A percentile compares a stretch with the other conserved stretches of the same genome.
These are phyloP conservation scores for Plusia festucae DNA, from an alignment of 2,888 invertebrate species.

Conservation along the genomic window DNA sequence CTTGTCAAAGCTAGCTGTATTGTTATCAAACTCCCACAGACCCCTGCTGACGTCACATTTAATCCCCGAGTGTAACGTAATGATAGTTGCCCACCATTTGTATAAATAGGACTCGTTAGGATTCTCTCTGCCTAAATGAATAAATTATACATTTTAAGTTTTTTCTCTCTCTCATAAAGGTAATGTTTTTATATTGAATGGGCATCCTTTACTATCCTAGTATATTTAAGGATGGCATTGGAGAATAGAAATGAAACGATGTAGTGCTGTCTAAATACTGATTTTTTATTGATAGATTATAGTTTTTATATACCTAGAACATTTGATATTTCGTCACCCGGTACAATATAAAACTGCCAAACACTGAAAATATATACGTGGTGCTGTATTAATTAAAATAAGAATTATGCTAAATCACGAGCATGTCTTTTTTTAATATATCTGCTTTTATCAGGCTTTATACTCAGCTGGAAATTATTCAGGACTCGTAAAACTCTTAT, in stretches of 20 bases:
- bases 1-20: constrained; percentile 29
- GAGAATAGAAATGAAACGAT: too few relatives aligned
- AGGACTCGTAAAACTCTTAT: constrained; percentile 51
- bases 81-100: constrained; percentile 9
- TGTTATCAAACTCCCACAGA: constrained; percentile 16
- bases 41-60: constrained; percentile 8
- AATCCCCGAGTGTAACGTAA: constrained; percentile 11
- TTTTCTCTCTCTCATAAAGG: too few relatives aligned
- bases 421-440: not conserved
- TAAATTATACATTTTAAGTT: not conserved
- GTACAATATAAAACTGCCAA: too few relatives aligned
- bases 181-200: too few relatives aligned
- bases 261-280: too few relatives aligned
- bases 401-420: not conserved
- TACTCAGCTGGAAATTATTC: constrained; percentile 29
- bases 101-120: constrained; percentile 4
- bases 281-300: too few relatives aligned
- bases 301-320: too few relatives aligned
- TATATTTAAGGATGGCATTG: too few relatives aligned
- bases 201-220: too few relatives aligned
- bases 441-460: constrained; percentile 8
- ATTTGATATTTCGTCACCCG: too few relatives aligned
- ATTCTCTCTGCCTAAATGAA: not conserved
- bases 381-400: too few relatives aligned
- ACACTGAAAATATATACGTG: too few relatives aligned